phyloP scores from a whole-genome alignment of 2,113 vertebrate species.

The Scomber scombrus region DNA sequence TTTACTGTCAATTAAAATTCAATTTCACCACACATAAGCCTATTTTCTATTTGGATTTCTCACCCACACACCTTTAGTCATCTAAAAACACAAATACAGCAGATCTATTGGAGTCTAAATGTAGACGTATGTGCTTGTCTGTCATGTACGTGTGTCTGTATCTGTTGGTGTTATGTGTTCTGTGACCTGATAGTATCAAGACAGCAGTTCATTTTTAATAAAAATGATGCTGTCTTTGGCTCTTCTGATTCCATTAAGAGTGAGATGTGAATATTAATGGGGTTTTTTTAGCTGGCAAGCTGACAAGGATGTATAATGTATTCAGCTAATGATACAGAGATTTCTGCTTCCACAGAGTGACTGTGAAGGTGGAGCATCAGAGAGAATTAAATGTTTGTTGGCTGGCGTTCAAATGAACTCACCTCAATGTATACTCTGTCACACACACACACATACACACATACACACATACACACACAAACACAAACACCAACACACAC shows the following conservation, averaged over 20 bases:
- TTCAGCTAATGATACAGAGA: conserved; percentile 74
- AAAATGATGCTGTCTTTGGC: conserved; percentile 41
- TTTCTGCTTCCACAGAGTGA: conserved; percentile 65
- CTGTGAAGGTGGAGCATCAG: conserved; percentile 67
- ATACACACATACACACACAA: too few relatives aligned
- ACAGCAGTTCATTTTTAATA: conserved; percentile 36
- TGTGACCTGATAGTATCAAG: conserved; percentile 35
- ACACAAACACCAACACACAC: too few relatives aligned
- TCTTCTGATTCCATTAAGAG: conserved; percentile 51
- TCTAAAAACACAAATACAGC: conserved; percentile 19
- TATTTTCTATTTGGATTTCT: conserved; percentile 47
- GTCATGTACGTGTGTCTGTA: background rate
- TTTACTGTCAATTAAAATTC: conserved; percentile 66
- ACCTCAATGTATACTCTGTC: conserved; percentile 28
- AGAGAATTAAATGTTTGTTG: conserved; percentile 75
- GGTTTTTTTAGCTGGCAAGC: conserved; percentile 60
- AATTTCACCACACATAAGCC: conserved; percentile 50
- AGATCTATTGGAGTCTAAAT: background rate
- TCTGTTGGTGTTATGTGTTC: conserved; percentile 5
- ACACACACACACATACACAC: conserved; percentile 1
- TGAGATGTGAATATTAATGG: conserved; percentile 69
- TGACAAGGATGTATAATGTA: conserved; percentile 68
- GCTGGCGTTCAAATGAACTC: conserved; percentile 67
- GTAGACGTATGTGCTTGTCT: conserved; percentile 5
- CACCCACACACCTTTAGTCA: conserved; percentile 45